Conservation (phyloP, 2,888 invertebrate genomes). For the Metopia argyrocephala region DNA sequence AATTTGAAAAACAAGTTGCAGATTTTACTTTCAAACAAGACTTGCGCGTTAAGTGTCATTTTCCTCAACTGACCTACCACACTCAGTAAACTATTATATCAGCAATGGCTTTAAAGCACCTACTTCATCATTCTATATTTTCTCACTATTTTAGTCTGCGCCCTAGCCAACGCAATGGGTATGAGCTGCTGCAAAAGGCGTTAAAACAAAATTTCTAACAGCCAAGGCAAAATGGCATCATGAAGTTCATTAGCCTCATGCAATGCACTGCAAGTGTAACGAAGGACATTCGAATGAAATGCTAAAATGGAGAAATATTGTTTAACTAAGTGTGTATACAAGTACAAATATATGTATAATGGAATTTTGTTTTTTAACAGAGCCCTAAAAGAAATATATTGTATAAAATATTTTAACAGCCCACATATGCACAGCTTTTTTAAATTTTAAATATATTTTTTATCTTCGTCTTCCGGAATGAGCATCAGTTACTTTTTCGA, state of each 20-base stretch:
- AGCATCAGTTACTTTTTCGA: too few relatives aligned
- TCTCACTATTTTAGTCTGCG: too few relatives aligned
- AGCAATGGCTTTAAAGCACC: not conserved
- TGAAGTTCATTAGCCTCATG: constrained; percentile 69
- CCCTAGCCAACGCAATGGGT: not conserved
- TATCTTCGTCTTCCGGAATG: too few relatives aligned
- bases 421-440: too few relatives aligned
- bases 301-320: constrained; percentile 26
- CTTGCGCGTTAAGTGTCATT: constrained; percentile 26
- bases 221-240: constrained; percentile 67
- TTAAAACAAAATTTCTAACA: constrained; percentile 41
- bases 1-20: too few relatives aligned
- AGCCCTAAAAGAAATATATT: not conserved
- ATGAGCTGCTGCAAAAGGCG: constrained; percentile 15
- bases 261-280: constrained; percentile 68
- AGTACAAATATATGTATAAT: not conserved
- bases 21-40: not conserved
- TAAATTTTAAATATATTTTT: too few relatives aligned
- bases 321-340: too few relatives aligned
- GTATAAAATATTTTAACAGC: too few relatives aligned
- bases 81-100: constrained; percentile 11
- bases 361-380: not conserved
- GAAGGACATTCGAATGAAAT: constrained; percentile 68
- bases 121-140: too few relatives aligned
- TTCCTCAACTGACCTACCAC: constrained; percentile 52